Evolutionary conservation across 2,797 vertebrate species (phyloP), one percentile per base, ranked within the genome.

Genomic region (Emys orbicularis): DNA sequence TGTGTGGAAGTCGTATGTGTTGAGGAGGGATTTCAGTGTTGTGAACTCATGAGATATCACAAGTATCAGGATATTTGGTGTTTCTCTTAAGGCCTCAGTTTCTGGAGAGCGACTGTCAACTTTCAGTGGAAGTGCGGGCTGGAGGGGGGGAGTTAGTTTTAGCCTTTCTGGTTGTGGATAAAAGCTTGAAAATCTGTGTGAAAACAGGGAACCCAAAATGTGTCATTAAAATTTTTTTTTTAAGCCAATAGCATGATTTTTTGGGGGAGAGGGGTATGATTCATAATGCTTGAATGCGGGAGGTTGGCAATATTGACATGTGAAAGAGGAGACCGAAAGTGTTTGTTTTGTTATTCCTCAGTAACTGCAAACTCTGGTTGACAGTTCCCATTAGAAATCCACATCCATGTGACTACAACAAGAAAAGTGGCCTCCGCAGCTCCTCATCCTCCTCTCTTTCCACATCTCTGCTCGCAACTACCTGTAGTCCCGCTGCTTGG

Each of bases 301-400:
- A 44, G 68, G 0, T 13, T 25, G 59, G 11, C 29, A 72, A 88
- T 25, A 82, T 11, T 8, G 4, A 29, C 10, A 7, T 53, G 2
- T 61, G 3, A 65, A 79, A 85, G 83, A 83, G 87, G 87, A 88
- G 8, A 83, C 8, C 12, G 5, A 3, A 2, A 59, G 91, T 79
- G 1, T 53, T 65, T 4, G 5, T 65, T 65, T 94, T 87, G 12
- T 12, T 31, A 44, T 5, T 74, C 23, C 23, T 41, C 23, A 44
- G 0, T 79, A 80, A 68, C 31, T 82, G 1, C 0, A 74, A 0
- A 10, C 74, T 83, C 49, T 1, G 1, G 8, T 9, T 3, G n/a
- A 8, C 56, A 12, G 53, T 23, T 4, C 2, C 2, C 83, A 0
- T 5, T 83, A 37, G 7, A 90, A 56, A 37, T 47, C 56, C 37